Percentiles rank a stretch among this genome's conserved stretches.
Evolutionary conservation across 2,888 invertebrate species (phyloP).

Genomic region (Pristionchus fissidentatus): DNA sequence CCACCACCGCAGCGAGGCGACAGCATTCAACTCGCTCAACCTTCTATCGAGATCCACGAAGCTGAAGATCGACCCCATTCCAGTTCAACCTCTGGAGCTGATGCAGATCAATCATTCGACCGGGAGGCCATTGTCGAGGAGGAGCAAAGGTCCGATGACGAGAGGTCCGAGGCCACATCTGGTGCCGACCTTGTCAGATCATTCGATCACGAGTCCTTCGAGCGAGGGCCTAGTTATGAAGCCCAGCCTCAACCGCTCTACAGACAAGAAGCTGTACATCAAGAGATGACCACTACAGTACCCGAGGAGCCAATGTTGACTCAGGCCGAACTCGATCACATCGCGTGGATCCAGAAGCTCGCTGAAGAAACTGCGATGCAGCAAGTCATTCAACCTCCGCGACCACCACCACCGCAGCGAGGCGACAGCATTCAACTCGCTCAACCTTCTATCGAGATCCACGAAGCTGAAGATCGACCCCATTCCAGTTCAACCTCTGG

Average conservation of each 20-base stretch:
- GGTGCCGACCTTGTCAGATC: background rate
- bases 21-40: background rate
- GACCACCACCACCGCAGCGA: background rate
- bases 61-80: background rate
- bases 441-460: background rate
- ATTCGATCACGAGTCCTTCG: background rate
- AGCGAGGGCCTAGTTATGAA: background rate
- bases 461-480: background rate
- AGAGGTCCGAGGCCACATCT: background rate
- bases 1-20: background rate
- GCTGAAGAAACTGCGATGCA: slow-evolving; percentile 37
- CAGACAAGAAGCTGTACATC: background rate
- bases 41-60: background rate
- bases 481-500: background rate
- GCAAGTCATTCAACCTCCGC: background rate
- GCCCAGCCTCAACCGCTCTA: background rate
- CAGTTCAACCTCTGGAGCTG: background rate
- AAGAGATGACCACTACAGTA: background rate
- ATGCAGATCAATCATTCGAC: background rate
- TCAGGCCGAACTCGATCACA: slow-evolving; percentile 53
- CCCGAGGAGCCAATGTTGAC: slow-evolving; percentile 48
- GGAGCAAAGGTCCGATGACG: background rate
- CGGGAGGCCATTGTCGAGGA: background rate
- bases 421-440: background rate
- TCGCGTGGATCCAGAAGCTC: slow-evolving; percentile 49